These are phyloP conservation scores for Sarcophaga rosellei DNA, from an alignment of 2,888 invertebrate species.

Conservation along the genomic window DNA sequence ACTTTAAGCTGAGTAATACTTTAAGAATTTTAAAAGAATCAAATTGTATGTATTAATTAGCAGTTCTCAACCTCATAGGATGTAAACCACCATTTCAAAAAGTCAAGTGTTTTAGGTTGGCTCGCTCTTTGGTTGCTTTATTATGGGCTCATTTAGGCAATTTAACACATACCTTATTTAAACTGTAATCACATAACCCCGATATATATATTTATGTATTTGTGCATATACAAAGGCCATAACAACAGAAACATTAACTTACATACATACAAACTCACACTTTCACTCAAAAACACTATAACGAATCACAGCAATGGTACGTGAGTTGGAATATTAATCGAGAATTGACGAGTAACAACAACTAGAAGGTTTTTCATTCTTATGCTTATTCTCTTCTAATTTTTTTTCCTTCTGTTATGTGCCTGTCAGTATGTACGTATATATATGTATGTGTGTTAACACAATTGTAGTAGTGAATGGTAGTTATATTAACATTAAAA, in stretches of 20 bases:
- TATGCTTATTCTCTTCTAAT: conserved; percentile 12
- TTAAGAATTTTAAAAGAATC: no score
- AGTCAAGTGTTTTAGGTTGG: conserved; percentile 37
- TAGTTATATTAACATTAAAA: conserved; percentile 78
- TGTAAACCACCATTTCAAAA: background rate
- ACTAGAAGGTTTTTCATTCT: conserved; percentile 19
- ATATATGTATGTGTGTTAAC: background rate
- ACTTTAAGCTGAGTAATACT: no score
- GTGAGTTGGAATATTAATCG: conserved; percentile 79
- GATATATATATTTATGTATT: background rate
- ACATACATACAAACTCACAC: background rate
- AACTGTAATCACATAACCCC: conserved; percentile 39
- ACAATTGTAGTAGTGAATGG: conserved; percentile 23
- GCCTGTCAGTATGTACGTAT: background rate
- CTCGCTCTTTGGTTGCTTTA: conserved; percentile 1
- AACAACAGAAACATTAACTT: conserved; percentile 1
- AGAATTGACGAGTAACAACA: conserved; percentile 74
- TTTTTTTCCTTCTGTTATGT: background rate
- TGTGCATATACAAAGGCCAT: background rate
- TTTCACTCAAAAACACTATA: conserved; percentile 14
- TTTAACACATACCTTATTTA: conserved; percentile 58
- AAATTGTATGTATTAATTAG: no score
- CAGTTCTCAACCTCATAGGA: background rate
- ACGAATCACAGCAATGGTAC: conserved; percentile 74
- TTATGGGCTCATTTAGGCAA: conserved; percentile 53